phyloP scores from a whole-genome alignment of 2,888 invertebrate species.

The Melanostoma scalare region DNA sequence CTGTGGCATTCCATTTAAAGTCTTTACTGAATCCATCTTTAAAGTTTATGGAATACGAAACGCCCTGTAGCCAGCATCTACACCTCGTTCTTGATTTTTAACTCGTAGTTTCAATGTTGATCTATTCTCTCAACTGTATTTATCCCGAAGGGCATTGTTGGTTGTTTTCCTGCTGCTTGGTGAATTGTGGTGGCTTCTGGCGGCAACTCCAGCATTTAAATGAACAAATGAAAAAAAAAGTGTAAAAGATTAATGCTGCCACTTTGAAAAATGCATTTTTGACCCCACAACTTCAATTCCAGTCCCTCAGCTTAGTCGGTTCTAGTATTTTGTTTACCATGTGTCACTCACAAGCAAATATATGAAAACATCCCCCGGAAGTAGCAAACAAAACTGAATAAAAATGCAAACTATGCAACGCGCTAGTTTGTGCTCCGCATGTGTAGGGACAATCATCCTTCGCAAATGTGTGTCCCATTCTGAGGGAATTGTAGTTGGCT shows the following conservation, averaged over 20 bases:
- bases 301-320: constrained; percentile 5
- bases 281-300: constrained; percentile 14
- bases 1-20: too few relatives aligned
- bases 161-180: constrained; percentile 27
- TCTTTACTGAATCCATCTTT: too few relatives aligned
- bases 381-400: constrained; percentile 46
- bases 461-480: neutral
- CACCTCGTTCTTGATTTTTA: neutral
- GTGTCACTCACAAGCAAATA: constrained; percentile 56
- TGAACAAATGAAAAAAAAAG: neutral
- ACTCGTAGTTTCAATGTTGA: constrained; percentile 38
- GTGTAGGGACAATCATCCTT: too few relatives aligned
- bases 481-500: neutral
- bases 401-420: constrained; percentile 59
- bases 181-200: constrained; percentile 24
- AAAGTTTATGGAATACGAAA: too few relatives aligned
- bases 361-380: constrained; percentile 55
- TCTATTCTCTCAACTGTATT: constrained; percentile 24
- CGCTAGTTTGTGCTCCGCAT: neutral
- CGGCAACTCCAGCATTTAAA: constrained; percentile 22
- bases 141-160: constrained; percentile 27
- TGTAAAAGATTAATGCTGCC: constrained; percentile 63
- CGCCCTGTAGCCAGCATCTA: constrained; percentile 1
- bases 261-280: constrained; percentile 56
- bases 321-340: constrained; percentile 13